These are phyloP conservation scores for Prionailurus bengalensis DNA, from an alignment of 2,113 vertebrate genomes.

Conservation along the genomic window DNA sequence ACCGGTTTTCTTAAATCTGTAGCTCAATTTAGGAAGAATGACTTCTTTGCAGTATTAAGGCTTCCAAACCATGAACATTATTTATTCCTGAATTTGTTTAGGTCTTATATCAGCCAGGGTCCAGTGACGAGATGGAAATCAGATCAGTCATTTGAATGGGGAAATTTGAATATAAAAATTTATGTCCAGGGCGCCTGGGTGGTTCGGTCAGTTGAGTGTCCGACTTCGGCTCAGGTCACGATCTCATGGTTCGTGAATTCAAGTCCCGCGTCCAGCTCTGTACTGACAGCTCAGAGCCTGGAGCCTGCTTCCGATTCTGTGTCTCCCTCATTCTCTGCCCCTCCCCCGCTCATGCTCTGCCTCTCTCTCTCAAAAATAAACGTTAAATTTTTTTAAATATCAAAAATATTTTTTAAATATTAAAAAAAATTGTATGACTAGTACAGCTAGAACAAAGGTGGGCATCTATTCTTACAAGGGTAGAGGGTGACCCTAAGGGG, in stretches of 20 bases:
- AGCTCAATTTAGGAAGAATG: background rate
- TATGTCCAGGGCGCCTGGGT: background rate
- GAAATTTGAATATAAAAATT: background rate
- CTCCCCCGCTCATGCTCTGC: too few species aligned
- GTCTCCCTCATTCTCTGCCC: too few species aligned
- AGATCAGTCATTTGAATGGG: background rate
- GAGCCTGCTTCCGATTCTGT: too few species aligned
- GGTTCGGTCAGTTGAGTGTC: too few species aligned
- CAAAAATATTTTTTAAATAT: too few species aligned
- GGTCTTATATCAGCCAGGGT: background rate
- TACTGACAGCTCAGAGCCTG: too few species aligned
- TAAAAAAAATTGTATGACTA: too few species aligned
- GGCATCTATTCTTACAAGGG: background rate
- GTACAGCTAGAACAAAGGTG: background rate
- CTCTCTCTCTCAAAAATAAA: too few species aligned
- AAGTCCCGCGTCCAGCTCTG: too few species aligned
- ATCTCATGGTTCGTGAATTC: too few species aligned
- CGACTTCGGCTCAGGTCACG: too few species aligned
- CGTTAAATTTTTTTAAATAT: too few species aligned
- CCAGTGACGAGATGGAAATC: background rate
- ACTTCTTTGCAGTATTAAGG: background rate
- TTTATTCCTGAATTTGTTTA: background rate
- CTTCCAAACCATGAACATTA: background rate
- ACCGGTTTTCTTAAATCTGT: background rate
- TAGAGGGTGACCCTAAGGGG: background rate